Evolutionary conservation across 1,140 invertebrate species (phyloP), one percentile per base, ranked within the genome.

Genomic region (Zaprionus capensis): DNA sequence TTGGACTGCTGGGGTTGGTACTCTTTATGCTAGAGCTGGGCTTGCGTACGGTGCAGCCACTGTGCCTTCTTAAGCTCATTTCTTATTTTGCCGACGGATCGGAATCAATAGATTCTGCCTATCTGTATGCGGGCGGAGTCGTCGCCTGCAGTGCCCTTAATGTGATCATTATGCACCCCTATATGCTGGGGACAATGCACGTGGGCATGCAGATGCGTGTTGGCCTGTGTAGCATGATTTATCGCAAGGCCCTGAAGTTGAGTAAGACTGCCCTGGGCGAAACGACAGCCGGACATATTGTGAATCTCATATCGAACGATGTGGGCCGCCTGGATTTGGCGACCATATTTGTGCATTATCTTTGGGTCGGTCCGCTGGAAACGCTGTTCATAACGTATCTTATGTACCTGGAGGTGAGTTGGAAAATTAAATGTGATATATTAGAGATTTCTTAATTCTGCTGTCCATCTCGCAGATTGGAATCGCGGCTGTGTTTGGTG

Each of bases 281-380:
- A 80, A 97, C 96, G 0, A 97, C 97, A 1, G 95, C 95, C 22
- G 98, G 98, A 2, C 96, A 99, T 93, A 96, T 99, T 86, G 96
- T 99, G 1, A 99, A 99, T 92, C 94, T 99, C 4, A 94, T 99
- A 66, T 98, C 97, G 1, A 99, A 98, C 92, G 98, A 99, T 92
- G 95, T 97, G 55, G 95, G 95, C 58, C 94, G 95, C 14, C 95
- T 97, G 80, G 96, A 97, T 84, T 94, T 94, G 67, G 94, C 95
- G 0, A 93, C 96, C 11, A 94, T 95, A 56, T 96, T 96, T 86
- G 87, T 96, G 2, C 96, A 97, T 82, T 96, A 96, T 76, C 93
- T 97, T 46, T 97, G 96, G 96, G 94, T 97, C 26, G 97, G 97
- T 1, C 97, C 98, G 0, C 79, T 98, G 12, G 96, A 98, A 84